Conservation (phyloP, 1,140 invertebrate species). For the Oryzaephilus surinamensis region DNA sequence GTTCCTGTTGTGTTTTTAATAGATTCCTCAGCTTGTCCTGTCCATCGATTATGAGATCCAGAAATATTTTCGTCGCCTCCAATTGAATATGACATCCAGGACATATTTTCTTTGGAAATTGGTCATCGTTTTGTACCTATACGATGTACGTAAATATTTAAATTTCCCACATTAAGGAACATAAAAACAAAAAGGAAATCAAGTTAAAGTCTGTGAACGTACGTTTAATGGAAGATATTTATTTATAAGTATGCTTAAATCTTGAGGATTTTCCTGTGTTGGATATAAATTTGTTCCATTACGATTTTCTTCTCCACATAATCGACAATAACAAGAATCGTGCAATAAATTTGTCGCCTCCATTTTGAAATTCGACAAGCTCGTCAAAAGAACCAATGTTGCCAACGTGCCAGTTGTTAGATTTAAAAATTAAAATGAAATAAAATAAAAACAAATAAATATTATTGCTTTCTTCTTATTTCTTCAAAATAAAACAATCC, state of each 20-base stretch:
- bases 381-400: neutral
- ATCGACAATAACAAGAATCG: constrained; percentile 56
- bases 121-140: constrained; percentile 56
- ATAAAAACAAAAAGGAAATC: constrained; percentile 6
- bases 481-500: no score
- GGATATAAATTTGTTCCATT: constrained; percentile 53
- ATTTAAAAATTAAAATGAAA: no score
- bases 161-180: constrained; percentile 20
- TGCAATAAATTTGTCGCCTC: constrained; percentile 18
- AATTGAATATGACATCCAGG: constrained; percentile 63
- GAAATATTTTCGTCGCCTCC: constrained; percentile 58
- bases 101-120: constrained; percentile 57
- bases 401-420: no score
- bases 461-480: no score
- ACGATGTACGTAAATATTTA: constrained; percentile 17
- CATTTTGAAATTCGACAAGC: no score
- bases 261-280: constrained; percentile 43
- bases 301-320: constrained; percentile 59
- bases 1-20: constrained; percentile 38
- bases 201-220: constrained; percentile 21
- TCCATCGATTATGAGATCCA: constrained; percentile 56
- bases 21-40: constrained; percentile 47
- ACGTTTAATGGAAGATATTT: constrained; percentile 62
- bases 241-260: constrained; percentile 54
- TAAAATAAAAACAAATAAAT: no score